Evolutionary conservation across 2,797 vertebrate species (phyloP).

Genomic region (Melopsittacus undulatus): DNA sequence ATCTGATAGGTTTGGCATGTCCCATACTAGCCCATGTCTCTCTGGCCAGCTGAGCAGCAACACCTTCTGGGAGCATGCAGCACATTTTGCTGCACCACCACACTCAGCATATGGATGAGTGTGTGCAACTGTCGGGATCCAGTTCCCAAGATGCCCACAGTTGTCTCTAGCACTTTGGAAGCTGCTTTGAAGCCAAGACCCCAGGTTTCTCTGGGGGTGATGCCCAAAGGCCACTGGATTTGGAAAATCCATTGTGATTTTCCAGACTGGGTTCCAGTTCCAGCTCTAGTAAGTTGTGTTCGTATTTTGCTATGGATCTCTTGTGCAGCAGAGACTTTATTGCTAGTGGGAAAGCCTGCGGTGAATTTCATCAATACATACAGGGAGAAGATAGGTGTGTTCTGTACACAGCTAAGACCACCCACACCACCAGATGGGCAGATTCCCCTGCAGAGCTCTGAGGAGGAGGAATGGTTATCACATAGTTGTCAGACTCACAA

Average conservation of each 20-base stretch:
- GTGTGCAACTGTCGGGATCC: accelerated
- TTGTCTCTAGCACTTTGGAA: not conserved
- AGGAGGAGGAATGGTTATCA: constrained; percentile 14
- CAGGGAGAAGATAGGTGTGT: not conserved
- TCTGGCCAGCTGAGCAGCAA: not conserved
- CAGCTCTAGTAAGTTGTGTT: not conserved
- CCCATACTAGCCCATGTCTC: not conserved
- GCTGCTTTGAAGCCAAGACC: not conserved
- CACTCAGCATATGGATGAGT: not conserved
- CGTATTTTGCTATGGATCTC: not conserved
- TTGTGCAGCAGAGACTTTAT: not conserved
- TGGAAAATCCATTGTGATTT: not conserved
- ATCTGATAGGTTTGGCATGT: not conserved
- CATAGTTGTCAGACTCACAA: not conserved
- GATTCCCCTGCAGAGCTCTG: not conserved
- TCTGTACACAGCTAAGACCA: not conserved
- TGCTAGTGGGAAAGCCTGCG: not conserved
- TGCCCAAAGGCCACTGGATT: not conserved
- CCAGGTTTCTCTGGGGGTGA: not conserved
- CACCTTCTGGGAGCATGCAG: not conserved
- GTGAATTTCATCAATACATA: not conserved
- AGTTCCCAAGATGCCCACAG: not conserved
- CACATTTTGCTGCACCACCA: not conserved
- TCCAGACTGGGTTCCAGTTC: not conserved
- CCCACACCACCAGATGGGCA: not conserved